Conservation (phyloP, 2,797 vertebrate genomes). For the Mormyrus hasselquistii region DNA sequence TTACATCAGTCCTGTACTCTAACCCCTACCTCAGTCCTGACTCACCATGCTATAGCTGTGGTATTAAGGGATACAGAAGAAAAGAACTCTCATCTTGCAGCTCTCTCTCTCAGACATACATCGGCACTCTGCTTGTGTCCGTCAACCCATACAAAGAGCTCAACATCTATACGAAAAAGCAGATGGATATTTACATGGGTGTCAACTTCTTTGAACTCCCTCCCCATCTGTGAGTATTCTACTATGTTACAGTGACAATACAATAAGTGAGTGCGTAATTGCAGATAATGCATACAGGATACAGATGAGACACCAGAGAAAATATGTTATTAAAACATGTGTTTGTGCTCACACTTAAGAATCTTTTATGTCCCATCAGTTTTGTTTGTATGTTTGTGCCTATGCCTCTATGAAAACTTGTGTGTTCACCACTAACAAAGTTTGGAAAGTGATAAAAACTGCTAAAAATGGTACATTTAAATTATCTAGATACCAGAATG, state of each 20-base stretch:
- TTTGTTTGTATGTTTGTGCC: not conserved
- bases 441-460: not conserved
- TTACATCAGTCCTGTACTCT: not conserved
- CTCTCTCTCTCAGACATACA: conserved; percentile 74
- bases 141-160: conserved; percentile 93
- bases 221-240: conserved; percentile 81
- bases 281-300: not conserved
- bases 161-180: conserved; percentile 77
- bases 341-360: not conserved
- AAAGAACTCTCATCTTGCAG: conserved; percentile 27
- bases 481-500: not conserved
- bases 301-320: not conserved
- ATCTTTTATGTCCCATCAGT: not conserved
- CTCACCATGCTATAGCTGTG: not conserved
- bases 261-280: not conserved
- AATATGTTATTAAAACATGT: not conserved
- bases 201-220: conserved; percentile 94
- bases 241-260: not conserved
- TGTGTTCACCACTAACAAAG: not conserved
- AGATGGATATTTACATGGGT: conserved; percentile 90
- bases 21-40: not conserved
- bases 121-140: conserved; percentile 87
- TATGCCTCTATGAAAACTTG: not conserved
- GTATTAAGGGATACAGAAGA: conserved; percentile 27
- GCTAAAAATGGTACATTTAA: not conserved